These are phyloP conservation scores for Cathartes aura DNA, from an alignment of 2,113 vertebrate species.

Conservation along the genomic window DNA sequence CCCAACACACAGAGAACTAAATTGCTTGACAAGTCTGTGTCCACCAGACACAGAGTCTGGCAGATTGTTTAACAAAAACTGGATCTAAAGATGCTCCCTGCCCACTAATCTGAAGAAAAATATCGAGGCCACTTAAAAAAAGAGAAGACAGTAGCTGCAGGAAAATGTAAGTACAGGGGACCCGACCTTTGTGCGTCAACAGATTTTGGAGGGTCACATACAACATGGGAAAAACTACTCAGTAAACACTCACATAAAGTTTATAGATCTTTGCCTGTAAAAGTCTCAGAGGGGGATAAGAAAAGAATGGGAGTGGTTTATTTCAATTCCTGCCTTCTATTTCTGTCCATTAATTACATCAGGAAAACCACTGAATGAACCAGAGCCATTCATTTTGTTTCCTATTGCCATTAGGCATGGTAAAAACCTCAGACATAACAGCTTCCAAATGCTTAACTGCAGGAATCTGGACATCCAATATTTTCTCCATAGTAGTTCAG, in stretches of 20 bases:
- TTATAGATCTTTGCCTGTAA: conserved; percentile 4
- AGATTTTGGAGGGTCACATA: not conserved
- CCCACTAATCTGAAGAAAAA: not conserved
- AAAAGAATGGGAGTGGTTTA: conserved; percentile 50
- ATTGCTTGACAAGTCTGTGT: not conserved
- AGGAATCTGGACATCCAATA: not conserved
- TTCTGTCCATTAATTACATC: conserved; percentile 48
- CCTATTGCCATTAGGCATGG: conserved; percentile 18
- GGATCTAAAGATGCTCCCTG: not conserved
- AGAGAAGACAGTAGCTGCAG: not conserved
- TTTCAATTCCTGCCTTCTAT: conserved; percentile 60
- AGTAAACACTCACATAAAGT: conserved; percentile 17
- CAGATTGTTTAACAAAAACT: not conserved
- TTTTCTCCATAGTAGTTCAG: not conserved
- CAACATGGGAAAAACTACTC: conserved; percentile 38
- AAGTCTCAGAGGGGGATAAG: conserved; percentile 20
- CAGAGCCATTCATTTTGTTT: conserved; percentile 43
- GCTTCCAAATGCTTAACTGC: not conserved
- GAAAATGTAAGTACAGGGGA: not conserved
- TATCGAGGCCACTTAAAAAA: not conserved
- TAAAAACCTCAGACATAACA: conserved; percentile 16
- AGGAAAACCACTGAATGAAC: conserved; percentile 39
- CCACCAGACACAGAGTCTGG: not conserved
- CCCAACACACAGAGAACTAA: not conserved
- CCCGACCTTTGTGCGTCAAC: not conserved